These are phyloP conservation scores for Lysandra bellargus DNA, from an alignment of 2,888 invertebrate genomes.

Conservation along the genomic window DNA sequence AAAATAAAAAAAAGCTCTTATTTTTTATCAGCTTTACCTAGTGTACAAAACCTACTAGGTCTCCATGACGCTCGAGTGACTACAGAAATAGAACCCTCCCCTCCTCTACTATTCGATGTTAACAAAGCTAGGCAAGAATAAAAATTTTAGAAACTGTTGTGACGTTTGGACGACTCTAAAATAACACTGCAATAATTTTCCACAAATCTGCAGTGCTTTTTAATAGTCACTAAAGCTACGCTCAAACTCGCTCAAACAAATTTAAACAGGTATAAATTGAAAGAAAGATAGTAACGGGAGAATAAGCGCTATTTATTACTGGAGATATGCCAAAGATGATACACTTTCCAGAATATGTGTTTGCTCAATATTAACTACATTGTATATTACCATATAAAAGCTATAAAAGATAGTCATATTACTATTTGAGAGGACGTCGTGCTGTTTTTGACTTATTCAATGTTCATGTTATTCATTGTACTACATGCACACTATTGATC, in stretches of 20 bases:
- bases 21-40: no score
- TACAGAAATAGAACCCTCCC: no score
- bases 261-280: not conserved
- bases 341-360: constrained; percentile 6
- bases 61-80: no score
- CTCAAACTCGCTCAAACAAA: not conserved
- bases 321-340: constrained; percentile 13
- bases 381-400: constrained; percentile 9
- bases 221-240: not conserved
- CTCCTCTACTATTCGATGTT: no score
- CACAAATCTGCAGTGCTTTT: not conserved
- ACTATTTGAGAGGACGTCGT: not conserved
- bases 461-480: not conserved
- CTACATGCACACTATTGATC: no score
- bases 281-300: not conserved
- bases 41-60: no score
- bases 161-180: no score
- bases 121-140: no score
- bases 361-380: not conserved
- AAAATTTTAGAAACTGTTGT: no score
- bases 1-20: no score
- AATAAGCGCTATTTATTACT: not conserved
- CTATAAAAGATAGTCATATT: not conserved
- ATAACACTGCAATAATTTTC: not conserved
- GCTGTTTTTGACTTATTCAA: not conserved